phyloP scores from a whole-genome alignment of 2,888 invertebrate genomes.

The Ochropacha duplaris region DNA sequence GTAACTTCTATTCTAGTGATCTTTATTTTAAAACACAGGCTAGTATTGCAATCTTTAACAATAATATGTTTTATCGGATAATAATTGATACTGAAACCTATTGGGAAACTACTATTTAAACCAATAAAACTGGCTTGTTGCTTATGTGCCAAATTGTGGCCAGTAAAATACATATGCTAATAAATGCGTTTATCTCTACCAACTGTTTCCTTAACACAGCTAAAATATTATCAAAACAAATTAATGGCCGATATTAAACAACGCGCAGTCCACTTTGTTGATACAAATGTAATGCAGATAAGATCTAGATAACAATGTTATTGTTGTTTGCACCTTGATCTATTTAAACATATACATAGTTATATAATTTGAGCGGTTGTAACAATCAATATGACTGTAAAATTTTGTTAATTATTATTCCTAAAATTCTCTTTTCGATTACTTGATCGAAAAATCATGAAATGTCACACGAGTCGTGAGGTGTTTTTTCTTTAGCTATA shows the following conservation, averaged over 20 bases:
- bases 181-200: neutral
- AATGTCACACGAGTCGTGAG: too few species aligned
- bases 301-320: neutral
- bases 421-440: too few species aligned
- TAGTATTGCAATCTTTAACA: neutral
- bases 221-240: neutral
- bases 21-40: too few species aligned
- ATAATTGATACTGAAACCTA: neutral
- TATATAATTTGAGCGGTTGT: neutral
- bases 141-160: neutral
- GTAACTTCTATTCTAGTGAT: too few species aligned
- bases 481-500: too few species aligned
- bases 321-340: neutral
- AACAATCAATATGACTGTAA: too few species aligned
- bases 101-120: neutral
- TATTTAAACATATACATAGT: neutral
- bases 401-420: too few species aligned
- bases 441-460: too few species aligned
- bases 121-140: neutral
- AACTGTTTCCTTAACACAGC: neutral
- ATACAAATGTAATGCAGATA: neutral
- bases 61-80: neutral
- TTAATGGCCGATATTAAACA: neutral
- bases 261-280: neutral
- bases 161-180: neutral